These are phyloP conservation scores for Chymomyza costata DNA, from an alignment of 1,140 invertebrate species.

Conservation along the genomic window DNA sequence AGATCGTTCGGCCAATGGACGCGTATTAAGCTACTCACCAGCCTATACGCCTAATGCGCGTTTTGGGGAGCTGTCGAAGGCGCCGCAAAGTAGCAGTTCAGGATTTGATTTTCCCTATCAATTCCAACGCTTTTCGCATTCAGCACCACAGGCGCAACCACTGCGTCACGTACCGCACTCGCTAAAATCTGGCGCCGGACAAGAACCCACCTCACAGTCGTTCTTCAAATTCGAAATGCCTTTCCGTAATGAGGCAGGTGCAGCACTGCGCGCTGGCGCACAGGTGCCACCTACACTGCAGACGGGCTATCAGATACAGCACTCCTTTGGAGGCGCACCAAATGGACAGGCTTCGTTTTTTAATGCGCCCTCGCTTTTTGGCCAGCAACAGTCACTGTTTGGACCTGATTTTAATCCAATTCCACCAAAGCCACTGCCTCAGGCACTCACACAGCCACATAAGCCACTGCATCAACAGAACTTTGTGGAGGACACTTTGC, in stretches of 20 bases:
- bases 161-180: conserved; percentile 32
- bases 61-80: conserved; percentile 56
- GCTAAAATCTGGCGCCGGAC: conserved; percentile 26
- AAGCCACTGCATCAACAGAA: conserved; percentile 66
- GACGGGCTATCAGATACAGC: conserved; percentile 71
- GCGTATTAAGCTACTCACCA: conserved; percentile 69
- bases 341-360: conserved; percentile 58
- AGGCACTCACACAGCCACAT: conserved; percentile 39
- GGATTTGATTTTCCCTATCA: conserved; percentile 65
- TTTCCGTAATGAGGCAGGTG: conserved; percentile 48
- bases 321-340: conserved; percentile 45
- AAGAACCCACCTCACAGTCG: conserved; percentile 70
- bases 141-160: conserved; percentile 35
- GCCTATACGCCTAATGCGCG: conserved; percentile 61
- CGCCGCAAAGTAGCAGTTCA: conserved; percentile 8
- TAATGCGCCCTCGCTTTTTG: conserved; percentile 52
- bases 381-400: conserved; percentile 42
- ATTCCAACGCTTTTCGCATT: conserved; percentile 55
- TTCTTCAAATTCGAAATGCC: conserved; percentile 75
- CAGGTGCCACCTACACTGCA: conserved; percentile 57
- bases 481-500: conserved; percentile 50
- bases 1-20: conserved; percentile 64
- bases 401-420: conserved; percentile 50
- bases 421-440: conserved; percentile 45
- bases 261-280: conserved; percentile 4